Conservation (phyloP, 2,888 invertebrate species). For the Drosophila trichaetosa region DNA sequence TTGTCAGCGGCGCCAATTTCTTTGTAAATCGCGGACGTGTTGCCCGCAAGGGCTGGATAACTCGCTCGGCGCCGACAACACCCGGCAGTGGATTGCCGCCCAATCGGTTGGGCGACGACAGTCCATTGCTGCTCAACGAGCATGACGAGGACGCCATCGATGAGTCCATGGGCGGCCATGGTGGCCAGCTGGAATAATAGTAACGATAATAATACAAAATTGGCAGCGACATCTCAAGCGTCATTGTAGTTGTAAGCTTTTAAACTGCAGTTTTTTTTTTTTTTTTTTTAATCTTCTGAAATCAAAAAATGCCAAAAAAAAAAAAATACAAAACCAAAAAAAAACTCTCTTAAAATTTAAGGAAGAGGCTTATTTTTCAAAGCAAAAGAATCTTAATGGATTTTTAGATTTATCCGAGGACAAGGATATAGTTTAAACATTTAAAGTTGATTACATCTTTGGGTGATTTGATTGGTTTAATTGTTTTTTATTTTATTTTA, state of each 20-base stretch:
- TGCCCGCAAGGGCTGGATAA: slow-evolving; percentile 87
- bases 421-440: not conserved
- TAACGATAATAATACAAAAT: slow-evolving; percentile 3
- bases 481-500: not conserved
- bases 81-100: slow-evolving; percentile 89
- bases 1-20: slow-evolving; percentile 81
- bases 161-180: slow-evolving; percentile 62
- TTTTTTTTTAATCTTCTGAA: not conserved
- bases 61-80: slow-evolving; percentile 92
- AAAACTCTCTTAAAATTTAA: not conserved
- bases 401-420: not conserved
- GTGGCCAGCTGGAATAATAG: slow-evolving; percentile 56
- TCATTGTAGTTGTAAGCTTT: slow-evolving; percentile 33
- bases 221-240: slow-evolving; percentile 1
- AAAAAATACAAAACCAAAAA: not conserved
- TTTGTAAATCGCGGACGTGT: slow-evolving; percentile 82
- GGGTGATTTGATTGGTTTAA: not conserved
- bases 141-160: slow-evolving; percentile 86
- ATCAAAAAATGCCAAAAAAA: slow-evolving; percentile 6
- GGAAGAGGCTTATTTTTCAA: not conserved
- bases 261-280: slow-evolving; percentile 19
- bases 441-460: not conserved
- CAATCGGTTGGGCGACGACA: slow-evolving; percentile 88
- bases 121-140: slow-evolving; percentile 87
- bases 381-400: not conserved